Evolutionary conservation across 1,140 invertebrate species (phyloP), one percentile per base, ranked within the genome.

Genomic region (Scaptomyza graminum): DNA sequence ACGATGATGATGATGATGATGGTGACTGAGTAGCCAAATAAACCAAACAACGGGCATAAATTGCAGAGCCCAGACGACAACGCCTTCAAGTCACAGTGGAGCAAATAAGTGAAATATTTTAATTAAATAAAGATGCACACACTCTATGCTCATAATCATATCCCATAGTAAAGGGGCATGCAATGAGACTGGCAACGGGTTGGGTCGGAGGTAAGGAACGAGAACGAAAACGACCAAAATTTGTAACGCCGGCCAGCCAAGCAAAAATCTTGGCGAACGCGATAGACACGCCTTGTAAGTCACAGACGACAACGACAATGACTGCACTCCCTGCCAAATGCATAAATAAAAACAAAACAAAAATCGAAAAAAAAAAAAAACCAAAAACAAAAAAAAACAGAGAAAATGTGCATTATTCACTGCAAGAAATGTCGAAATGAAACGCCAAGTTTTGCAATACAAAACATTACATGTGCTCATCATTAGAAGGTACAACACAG

Each of bases 381-480:
- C 1, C 4, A 39, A n/a, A n/a, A 1, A 39, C 9, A 39, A 12
- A 41, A n/a, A 41, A 0, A 41, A n/a, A 5, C 37, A n/a, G 3
- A 41, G 12, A 41, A 34, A 39, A 56, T 65, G 72, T 82, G 82
- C 82, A 88, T 88, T 82, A 82, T 87, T 88, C 83, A 88, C 79
- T 63, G 70, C 75, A 62, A 82, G 79, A 88, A 87, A 88, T 87
- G 82, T 79, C 75, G 83, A 82, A 82, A 88, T 82, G 65, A 87
- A 78, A 79, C 82, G 83, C 83, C 82, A 88, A 88, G 83, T 89
- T 89, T 84, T 87, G 79, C 83, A 87, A 83, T 83, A 79, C 59
- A 74, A 87, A 67, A 71, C 83, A 83, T 82, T 87, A 89, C 79
- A 89, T 87, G 79, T 88, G 83, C 79, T 88, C 83, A 87, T 87